Percentiles rank a stretch among this genome's conserved stretches.
Evolutionary conservation across 2,797 vertebrate genomes (phyloP).

Genomic region (Myotis pilosus): DNA sequence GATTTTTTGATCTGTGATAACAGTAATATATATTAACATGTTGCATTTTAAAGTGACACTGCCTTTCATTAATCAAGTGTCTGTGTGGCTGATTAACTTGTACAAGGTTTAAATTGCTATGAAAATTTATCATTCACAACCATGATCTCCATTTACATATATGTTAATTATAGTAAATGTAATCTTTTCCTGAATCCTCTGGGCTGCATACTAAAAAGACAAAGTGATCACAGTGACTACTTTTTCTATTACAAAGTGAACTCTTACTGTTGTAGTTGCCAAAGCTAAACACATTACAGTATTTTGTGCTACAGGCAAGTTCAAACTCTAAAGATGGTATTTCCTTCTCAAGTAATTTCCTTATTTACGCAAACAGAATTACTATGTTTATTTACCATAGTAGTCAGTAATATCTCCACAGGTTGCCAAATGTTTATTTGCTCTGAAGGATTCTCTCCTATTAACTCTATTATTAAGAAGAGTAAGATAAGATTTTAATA

Average conservation of each 20-base stretch:
- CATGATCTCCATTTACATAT: slow-evolving; percentile 92
- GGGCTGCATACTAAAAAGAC: slow-evolving; percentile 91
- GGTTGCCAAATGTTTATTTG: slow-evolving; percentile 64
- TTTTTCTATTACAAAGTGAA: slow-evolving; percentile 85
- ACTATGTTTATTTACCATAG: slow-evolving; percentile 64
- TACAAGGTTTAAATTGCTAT: slow-evolving; percentile 92
- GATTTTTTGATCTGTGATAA: slow-evolving; percentile 89
- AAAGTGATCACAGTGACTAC: slow-evolving; percentile 85
- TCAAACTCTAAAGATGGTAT: slow-evolving; percentile 78
- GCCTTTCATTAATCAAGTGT: slow-evolving; percentile 92
- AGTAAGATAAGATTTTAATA: slow-evolving; percentile 67
- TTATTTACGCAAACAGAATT: slow-evolving; percentile 79
- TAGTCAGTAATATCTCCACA: slow-evolving; percentile 71
- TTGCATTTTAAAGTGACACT: slow-evolving; percentile 90
- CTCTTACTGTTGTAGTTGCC: slow-evolving; percentile 79
- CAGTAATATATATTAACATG: slow-evolving; percentile 90
- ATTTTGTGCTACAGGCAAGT: slow-evolving; percentile 81
- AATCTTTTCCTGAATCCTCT: slow-evolving; percentile 90
- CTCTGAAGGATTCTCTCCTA: slow-evolving; percentile 68
- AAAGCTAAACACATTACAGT: slow-evolving; percentile 80
- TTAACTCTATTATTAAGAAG: slow-evolving; percentile 75
- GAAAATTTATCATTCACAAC: slow-evolving; percentile 92
- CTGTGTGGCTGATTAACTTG: slow-evolving; percentile 92
- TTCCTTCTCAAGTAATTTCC: slow-evolving; percentile 81
- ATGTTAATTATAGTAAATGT: slow-evolving; percentile 92